These are phyloP conservation scores for Cactoblastis cactorum DNA, from an alignment of 2,888 invertebrate genomes.

Conservation along the genomic window DNA sequence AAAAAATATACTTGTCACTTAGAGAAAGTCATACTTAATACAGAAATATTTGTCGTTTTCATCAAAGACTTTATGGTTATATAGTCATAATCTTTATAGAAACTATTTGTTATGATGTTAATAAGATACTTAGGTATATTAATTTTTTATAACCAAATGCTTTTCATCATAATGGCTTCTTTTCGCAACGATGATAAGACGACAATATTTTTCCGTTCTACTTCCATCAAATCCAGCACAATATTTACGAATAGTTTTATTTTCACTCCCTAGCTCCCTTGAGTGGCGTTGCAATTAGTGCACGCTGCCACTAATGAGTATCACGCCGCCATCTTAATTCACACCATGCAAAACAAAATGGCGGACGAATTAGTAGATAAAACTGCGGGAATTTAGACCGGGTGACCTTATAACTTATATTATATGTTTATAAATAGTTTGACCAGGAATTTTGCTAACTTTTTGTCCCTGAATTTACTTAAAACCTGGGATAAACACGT, in stretches of 20 bases:
- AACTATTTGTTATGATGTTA: too few relatives aligned
- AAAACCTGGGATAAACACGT: too few relatives aligned
- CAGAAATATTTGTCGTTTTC: too few relatives aligned
- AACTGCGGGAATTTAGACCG: neutral
- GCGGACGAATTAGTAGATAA: conserved; percentile 22
- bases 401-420: too few relatives aligned
- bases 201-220: neutral
- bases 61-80: too few relatives aligned
- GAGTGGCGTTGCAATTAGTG: conserved; percentile 45
- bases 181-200: neutral
- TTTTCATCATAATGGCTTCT: neutral
- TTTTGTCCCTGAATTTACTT: too few relatives aligned
- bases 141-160: neutral
- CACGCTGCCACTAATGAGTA: conserved; percentile 44
- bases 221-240: conserved; percentile 2
- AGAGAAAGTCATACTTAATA: too few relatives aligned
- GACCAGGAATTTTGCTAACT: too few relatives aligned
- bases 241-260: conserved; percentile 11
- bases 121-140: too few relatives aligned
- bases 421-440: too few relatives aligned
- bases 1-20: too few relatives aligned
- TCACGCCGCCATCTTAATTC: conserved; percentile 40
- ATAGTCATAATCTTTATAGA: too few relatives aligned
- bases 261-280: conserved; percentile 20
- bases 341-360: conserved; percentile 41